Conservation (phyloP, 2,797 vertebrate species). For the Chelonia mydas region DNA sequence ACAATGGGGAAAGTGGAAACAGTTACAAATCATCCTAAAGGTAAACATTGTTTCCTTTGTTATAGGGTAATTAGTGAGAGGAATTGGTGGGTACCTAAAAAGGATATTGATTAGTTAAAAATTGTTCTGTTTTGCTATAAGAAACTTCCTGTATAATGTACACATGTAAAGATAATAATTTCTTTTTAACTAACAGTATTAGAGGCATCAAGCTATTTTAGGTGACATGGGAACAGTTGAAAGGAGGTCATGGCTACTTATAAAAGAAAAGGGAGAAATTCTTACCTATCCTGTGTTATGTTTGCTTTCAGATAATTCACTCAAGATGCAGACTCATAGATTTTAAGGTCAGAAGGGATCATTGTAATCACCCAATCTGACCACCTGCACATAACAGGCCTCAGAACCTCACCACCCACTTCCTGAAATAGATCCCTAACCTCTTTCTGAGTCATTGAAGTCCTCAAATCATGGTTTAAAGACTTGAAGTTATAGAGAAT, state of each 20-base stretch:
- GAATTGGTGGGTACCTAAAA: constrained; percentile 42
- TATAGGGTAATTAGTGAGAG: background rate
- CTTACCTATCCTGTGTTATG: background rate
- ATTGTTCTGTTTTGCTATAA: background rate
- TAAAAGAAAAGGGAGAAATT: background rate
- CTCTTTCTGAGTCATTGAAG: too few species aligned
- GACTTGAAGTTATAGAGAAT: too few species aligned
- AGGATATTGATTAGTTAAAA: constrained; percentile 57
- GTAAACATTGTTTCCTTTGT: constrained; percentile 38
- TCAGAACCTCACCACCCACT: too few species aligned
- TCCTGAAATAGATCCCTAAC: too few species aligned
- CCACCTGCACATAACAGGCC: too few species aligned
- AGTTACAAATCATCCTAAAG: constrained; percentile 47
- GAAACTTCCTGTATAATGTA: constrained; percentile 24
- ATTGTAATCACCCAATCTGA: too few species aligned
- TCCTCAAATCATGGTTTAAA: too few species aligned
- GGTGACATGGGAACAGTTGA: background rate
- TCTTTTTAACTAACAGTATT: constrained; percentile 10
- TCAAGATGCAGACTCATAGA: too few species aligned
- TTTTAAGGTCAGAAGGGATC: too few species aligned
- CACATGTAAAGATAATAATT: background rate
- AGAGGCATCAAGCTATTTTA: background rate
- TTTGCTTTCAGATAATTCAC: background rate
- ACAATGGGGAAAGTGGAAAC: constrained; percentile 18
- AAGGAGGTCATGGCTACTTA: background rate